Evolutionary conservation across 2,113 vertebrate species (phyloP).

Genomic region (Cynoglossus semilaevis): DNA sequence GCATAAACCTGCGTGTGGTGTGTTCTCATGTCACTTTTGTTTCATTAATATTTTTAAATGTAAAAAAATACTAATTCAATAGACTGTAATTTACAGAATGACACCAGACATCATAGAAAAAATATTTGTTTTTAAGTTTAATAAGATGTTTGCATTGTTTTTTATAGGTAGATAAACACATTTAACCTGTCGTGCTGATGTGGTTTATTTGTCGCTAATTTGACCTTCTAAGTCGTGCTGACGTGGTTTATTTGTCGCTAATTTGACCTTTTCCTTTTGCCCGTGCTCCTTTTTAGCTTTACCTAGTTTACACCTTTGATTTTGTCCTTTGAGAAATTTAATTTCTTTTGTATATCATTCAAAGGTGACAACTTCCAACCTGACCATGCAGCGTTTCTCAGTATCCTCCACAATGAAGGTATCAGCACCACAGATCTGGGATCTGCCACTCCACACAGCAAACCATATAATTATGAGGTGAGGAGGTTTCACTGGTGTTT

Average conservation of each 20-base stretch:
- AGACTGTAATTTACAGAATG: too few relatives aligned
- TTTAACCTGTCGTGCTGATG: not conserved
- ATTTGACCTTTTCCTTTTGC: not conserved
- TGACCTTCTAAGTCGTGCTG: too few relatives aligned
- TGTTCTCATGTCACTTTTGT: too few relatives aligned
- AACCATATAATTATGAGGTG: conserved; percentile 58
- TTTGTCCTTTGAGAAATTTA: not conserved
- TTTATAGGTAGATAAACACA: not conserved
- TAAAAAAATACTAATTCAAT: too few relatives aligned
- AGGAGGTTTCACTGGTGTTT: conserved; percentile 4
- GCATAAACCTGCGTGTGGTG: too few relatives aligned
- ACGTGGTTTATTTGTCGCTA: not conserved
- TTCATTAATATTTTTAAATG: too few relatives aligned
- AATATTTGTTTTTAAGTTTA: too few relatives aligned
- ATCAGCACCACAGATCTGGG: conserved; percentile 5
- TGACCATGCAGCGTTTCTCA: conserved; percentile 54
- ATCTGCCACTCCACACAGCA: conserved; percentile 36
- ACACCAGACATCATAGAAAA: not conserved
- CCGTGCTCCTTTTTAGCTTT: not conserved
- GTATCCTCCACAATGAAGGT: conserved; percentile 61
- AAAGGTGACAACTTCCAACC: conserved; percentile 47
- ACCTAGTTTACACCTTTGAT: too few relatives aligned
- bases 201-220: not conserved
- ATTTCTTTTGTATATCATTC: too few relatives aligned
- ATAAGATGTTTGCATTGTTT: too few relatives aligned